phyloP scores from a whole-genome alignment of 2,888 invertebrate species.

The Drosophila eohydei region DNA sequence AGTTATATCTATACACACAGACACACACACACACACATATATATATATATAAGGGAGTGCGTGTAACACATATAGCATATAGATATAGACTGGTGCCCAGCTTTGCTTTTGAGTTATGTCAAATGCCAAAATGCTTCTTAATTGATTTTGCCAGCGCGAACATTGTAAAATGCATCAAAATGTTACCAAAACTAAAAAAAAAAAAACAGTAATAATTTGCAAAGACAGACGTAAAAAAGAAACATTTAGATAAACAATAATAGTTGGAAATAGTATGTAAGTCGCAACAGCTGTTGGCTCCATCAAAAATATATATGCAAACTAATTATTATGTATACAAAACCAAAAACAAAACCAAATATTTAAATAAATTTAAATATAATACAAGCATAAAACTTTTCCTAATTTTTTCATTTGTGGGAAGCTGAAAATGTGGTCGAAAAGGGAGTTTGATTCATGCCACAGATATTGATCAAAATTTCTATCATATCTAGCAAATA shows the following conservation, averaged over 20 bases:
- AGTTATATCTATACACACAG: slow-evolving; percentile 10
- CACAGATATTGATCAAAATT: neutral
- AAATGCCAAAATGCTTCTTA: slow-evolving; percentile 59
- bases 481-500: neutral
- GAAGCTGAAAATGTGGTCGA: neutral
- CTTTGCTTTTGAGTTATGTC: slow-evolving; percentile 48
- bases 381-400: slow-evolving; percentile 21
- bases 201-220: neutral
- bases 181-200: slow-evolving; percentile 21
- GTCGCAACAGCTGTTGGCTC: slow-evolving; percentile 49
- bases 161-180: slow-evolving; percentile 39
- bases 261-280: slow-evolving; percentile 66
- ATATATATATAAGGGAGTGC: slow-evolving; percentile 3
- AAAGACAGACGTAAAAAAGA: slow-evolving; percentile 15
- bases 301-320: slow-evolving; percentile 44
- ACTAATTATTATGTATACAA: slow-evolving; percentile 61
- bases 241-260: slow-evolving; percentile 46
- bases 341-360: slow-evolving; percentile 2
- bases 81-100: slow-evolving; percentile 26
- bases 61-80: slow-evolving; percentile 12
- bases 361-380: slow-evolving; percentile 62
- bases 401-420: neutral
- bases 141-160: slow-evolving; percentile 58
- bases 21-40: slow-evolving; percentile 5
- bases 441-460: neutral